Conservation (phyloP, 1,140 invertebrate genomes). For the Protaetia brevitarsis region DNA sequence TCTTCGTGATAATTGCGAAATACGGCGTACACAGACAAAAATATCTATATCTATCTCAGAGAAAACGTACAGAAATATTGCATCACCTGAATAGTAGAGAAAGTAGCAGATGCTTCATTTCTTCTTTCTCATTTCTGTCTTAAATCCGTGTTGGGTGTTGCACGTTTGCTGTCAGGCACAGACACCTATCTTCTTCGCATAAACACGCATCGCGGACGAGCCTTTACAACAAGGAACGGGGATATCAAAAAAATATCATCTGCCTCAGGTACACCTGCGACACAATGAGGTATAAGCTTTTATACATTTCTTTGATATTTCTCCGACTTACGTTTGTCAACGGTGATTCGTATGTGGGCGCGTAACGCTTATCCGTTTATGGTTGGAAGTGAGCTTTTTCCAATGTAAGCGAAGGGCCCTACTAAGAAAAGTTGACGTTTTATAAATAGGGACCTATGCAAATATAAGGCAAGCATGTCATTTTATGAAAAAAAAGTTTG, state of each 20-base stretch:
- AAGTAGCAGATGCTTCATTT: conserved; percentile 1
- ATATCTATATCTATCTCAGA: not conserved
- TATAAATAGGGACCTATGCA: not conserved
- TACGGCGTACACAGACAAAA: not conserved
- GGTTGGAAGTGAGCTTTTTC: not conserved
- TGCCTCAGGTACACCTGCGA: not conserved
- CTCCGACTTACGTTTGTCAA: not conserved
- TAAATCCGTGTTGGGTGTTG: not conserved
- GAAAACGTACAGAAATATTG: not conserved
- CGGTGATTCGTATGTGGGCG: not conserved
- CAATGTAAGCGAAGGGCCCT: not conserved
- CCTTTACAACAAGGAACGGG: not conserved
- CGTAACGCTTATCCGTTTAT: not conserved
- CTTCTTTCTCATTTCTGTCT: not conserved
- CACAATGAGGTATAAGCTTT: not conserved
- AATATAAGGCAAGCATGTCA: not conserved
- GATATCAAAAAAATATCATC: conserved; percentile 8
- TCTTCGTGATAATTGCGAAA: conserved; percentile 6
- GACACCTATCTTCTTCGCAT: not conserved
- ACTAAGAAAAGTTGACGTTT: not conserved
- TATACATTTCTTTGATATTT: not conserved
- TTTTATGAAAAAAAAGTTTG: too few relatives aligned
- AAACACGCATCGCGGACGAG: not conserved
- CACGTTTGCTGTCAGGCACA: not conserved
- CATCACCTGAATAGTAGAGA: not conserved